Conservation (phyloP, 2,113 vertebrate genomes). For the Scomber colias region DNA sequence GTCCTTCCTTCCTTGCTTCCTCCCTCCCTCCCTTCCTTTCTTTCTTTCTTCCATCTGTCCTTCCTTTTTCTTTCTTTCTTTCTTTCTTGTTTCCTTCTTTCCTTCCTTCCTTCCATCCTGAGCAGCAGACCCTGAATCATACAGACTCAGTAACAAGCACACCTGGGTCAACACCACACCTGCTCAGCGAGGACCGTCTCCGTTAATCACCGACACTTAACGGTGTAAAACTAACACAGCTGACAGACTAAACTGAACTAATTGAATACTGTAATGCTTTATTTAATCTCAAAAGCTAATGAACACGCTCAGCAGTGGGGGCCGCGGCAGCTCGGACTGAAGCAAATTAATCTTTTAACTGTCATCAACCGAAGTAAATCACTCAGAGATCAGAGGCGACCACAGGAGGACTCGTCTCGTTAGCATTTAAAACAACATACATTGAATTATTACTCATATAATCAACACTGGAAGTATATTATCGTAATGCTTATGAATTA, state of each 20-base stretch:
- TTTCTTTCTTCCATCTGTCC: too few relatives aligned
- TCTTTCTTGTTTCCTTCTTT: too few relatives aligned
- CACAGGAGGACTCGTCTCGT: not conserved
- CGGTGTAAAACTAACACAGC: not conserved
- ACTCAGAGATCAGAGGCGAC: not conserved
- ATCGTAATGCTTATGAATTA: not conserved
- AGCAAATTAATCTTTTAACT: conserved; percentile 1
- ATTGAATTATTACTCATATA: not conserved
- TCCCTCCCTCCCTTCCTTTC: too few relatives aligned
- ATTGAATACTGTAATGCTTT: conserved; percentile 38
- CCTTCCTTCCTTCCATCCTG: too few relatives aligned
- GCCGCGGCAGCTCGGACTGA: not conserved
- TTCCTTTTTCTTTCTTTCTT: too few relatives aligned
- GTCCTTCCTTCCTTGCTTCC: too few relatives aligned
- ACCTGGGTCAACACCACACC: not conserved
- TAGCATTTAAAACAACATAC: not conserved
- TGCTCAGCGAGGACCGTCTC: not conserved
- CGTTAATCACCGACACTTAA: not conserved
- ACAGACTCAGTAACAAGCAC: not conserved
- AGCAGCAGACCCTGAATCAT: too few relatives aligned
- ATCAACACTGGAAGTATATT: not conserved
- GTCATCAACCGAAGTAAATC: not conserved
- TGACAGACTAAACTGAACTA: conserved; percentile 21
- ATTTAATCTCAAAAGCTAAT: conserved; percentile 43
- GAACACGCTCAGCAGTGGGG: not conserved